Conservation (phyloP, 2,888 invertebrate genomes). For the Tribolium freemani region DNA sequence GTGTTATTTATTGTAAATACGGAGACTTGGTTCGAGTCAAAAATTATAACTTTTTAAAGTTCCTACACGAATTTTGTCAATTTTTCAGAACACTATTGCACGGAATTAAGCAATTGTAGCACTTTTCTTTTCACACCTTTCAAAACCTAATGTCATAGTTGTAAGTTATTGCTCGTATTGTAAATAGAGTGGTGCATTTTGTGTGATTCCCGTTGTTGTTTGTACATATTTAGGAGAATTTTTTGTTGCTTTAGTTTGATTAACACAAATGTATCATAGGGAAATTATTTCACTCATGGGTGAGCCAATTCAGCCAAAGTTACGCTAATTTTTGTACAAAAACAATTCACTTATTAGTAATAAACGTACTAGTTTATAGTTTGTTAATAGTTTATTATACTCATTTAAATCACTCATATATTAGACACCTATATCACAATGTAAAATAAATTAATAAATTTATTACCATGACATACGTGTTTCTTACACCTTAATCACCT, state of each 20-base stretch:
- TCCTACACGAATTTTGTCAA: constrained; percentile 59
- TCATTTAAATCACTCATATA: constrained; percentile 55
- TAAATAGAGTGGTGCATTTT: constrained; percentile 34
- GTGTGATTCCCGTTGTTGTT: constrained; percentile 39
- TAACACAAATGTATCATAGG: constrained; percentile 8
- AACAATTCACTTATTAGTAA: constrained; percentile 37
- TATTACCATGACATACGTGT: constrained; percentile 48
- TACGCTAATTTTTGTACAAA: constrained; percentile 48
- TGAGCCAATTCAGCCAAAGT: constrained; percentile 55
- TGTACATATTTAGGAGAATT: constrained; percentile 37
- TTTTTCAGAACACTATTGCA: constrained; percentile 44
- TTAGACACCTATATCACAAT: constrained; percentile 53
- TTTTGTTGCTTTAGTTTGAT: constrained; percentile 20
- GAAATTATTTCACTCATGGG: constrained; percentile 46
- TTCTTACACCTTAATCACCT: not conserved
- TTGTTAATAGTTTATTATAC: constrained; percentile 53
- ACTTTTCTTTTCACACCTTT: constrained; percentile 13
- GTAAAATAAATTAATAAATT: constrained; percentile 57
- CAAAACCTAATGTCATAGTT: not conserved
- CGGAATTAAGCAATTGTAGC: constrained; percentile 35
- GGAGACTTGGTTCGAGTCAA: constrained; percentile 33
- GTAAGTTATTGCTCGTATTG: constrained; percentile 29
- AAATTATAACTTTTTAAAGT: constrained; percentile 54
- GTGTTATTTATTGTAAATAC: constrained; percentile 48
- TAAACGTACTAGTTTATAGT: constrained; percentile 57